Conservation (phyloP, 2,797 vertebrate genomes). For the Urosaurus nigricauda region DNA sequence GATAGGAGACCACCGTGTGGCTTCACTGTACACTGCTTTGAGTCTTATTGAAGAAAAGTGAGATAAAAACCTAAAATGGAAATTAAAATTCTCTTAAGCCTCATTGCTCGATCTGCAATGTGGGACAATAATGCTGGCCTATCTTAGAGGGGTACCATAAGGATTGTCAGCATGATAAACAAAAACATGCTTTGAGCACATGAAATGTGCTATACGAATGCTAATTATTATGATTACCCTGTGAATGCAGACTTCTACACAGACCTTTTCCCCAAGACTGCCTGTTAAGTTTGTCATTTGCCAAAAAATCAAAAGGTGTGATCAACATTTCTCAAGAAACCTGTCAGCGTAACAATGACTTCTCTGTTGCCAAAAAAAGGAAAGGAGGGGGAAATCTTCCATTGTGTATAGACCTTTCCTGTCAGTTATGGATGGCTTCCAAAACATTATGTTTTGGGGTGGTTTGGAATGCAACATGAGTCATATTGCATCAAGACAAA, state of each 20-base stretch:
- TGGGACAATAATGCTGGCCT: background rate
- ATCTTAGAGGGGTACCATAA: background rate
- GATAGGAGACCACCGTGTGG: background rate
- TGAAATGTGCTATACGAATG: background rate
- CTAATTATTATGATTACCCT: background rate
- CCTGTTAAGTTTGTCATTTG: background rate
- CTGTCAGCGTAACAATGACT: background rate
- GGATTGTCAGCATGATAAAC: background rate
- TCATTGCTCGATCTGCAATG: background rate
- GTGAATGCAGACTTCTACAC: background rate
- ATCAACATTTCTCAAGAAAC: background rate
- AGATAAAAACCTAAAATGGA: background rate
- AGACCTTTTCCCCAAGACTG: background rate
- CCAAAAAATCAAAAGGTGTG: slow-evolving; percentile 9
- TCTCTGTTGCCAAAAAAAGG: background rate
- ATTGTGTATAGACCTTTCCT: slow-evolving; percentile 17
- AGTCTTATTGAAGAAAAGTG: no score
- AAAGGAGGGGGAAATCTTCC: background rate
- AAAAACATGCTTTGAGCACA: background rate
- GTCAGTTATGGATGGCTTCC: slow-evolving; percentile 6
- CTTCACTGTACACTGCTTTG: background rate
- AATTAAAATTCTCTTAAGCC: background rate
- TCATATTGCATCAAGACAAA: background rate
- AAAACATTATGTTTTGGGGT: background rate
- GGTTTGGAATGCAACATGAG: background rate